Conservation (phyloP, 2,797 vertebrate genomes). For the Coregonus sp. region DNA sequence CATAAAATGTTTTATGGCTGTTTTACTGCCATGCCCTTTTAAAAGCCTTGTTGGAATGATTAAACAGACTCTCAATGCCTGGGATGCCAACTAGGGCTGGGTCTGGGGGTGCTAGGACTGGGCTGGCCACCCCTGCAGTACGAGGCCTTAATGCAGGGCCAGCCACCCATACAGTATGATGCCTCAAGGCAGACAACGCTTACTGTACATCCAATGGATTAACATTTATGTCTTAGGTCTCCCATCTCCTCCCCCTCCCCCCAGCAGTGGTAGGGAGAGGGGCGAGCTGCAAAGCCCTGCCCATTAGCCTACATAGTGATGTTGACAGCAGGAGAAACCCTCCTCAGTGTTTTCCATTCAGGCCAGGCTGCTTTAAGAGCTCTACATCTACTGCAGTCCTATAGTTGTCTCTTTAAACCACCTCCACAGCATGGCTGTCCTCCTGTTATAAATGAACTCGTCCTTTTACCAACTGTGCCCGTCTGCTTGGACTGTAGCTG, state of each 20-base stretch:
- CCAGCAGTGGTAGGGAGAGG: too few relatives aligned
- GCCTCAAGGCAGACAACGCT: neutral
- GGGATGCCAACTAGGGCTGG: neutral
- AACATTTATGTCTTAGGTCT: too few relatives aligned
- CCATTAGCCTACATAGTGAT: too few relatives aligned
- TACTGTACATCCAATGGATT: neutral
- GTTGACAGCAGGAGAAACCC: too few relatives aligned
- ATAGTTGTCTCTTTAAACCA: too few relatives aligned
- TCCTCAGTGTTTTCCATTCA: too few relatives aligned
- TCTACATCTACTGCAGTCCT: too few relatives aligned
- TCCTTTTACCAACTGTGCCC: too few relatives aligned
- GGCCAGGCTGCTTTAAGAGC: neutral
- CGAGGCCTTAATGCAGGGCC: neutral
- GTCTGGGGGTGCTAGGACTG: neutral
- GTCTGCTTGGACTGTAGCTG: neutral
- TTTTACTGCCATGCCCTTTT: conserved; percentile 71
- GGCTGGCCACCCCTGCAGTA: neutral
- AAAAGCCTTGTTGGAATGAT: conserved; percentile 56
- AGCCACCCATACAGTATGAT: neutral
- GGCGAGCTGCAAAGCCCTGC: too few relatives aligned
- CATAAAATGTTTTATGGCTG: conserved; percentile 59
- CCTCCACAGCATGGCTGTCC: too few relatives aligned
- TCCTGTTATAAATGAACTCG: too few relatives aligned
- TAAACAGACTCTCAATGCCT: conserved; percentile 49
- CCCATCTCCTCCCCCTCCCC: too few relatives aligned